phyloP scores from a whole-genome alignment of 2,113 vertebrate genomes.

The Leptocoma aspasia region DNA sequence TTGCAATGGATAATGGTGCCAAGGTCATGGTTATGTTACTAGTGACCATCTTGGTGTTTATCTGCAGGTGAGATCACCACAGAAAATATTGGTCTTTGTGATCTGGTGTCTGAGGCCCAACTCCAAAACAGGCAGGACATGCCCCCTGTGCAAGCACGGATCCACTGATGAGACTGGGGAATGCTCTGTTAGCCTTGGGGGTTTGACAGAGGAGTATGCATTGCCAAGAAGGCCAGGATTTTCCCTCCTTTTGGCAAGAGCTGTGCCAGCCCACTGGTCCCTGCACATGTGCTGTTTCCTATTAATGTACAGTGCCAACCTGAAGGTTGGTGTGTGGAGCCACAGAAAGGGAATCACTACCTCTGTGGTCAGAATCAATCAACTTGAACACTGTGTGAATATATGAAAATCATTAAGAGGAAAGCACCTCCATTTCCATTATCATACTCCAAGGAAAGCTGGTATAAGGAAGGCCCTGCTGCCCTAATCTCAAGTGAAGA shows the following conservation, averaged over 20 bases:
- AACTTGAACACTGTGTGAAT: background rate
- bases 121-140: background rate
- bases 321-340: background rate
- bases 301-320: background rate
- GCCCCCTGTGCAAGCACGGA: accelerated
- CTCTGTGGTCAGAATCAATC: background rate
- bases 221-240: background rate
- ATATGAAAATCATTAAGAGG: background rate
- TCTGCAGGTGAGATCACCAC: background rate
- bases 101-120: background rate
- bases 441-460: background rate
- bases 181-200: accelerated
- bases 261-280: background rate
- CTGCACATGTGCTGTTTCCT: accelerated
- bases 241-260: background rate
- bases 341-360: background rate
- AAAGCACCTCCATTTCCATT: background rate
- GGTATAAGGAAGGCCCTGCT: background rate
- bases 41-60: background rate
- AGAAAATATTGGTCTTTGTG: background rate
- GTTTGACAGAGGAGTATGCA: background rate
- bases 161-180: background rate
- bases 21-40: background rate
- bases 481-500: background rate
- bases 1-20: background rate